Percentiles rank a stretch among this genome's conserved stretches.
These are phyloP conservation scores for Herpetotheres cachinnans DNA, from an alignment of 2,113 vertebrate species.

Conservation along the genomic window DNA sequence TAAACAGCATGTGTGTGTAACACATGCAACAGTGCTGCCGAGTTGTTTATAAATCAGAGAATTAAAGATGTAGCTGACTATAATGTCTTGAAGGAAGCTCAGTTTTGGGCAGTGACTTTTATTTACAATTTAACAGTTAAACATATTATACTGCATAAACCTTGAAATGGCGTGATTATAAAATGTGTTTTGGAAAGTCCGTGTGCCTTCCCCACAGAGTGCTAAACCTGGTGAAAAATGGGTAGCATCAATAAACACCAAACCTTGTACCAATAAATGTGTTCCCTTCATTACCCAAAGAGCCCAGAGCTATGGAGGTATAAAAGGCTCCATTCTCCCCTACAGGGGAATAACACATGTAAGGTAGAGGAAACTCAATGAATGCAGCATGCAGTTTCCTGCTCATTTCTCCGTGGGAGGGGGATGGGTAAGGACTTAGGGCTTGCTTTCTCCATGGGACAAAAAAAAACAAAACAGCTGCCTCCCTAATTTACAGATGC, in stretches of 20 bases:
- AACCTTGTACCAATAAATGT: conserved; percentile 76
- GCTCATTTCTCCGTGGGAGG: background rate
- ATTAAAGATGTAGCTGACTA: conserved; percentile 70
- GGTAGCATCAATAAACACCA: conserved; percentile 79
- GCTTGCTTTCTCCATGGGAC: background rate
- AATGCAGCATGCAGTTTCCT: conserved; percentile 27
- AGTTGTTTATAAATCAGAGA: conserved; percentile 71
- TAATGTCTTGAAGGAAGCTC: conserved; percentile 41
- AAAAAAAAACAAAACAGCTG: background rate
- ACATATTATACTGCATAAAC: conserved; percentile 69
- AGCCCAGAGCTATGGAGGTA: conserved; percentile 36
- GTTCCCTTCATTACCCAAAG: conserved; percentile 72
- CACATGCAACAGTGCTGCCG: background rate
- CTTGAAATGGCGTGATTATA: conserved; percentile 77
- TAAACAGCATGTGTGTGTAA: background rate
- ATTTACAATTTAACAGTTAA: conserved; percentile 75
- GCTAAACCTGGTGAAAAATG: conserved; percentile 79
- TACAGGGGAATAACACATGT: conserved; percentile 51
- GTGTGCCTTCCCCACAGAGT: conserved; percentile 76
- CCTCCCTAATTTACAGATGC: background rate
- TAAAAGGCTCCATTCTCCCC: conserved; percentile 65
- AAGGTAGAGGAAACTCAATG: conserved; percentile 29
- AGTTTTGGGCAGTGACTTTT: conserved; percentile 66
- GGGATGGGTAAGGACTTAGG: background rate
- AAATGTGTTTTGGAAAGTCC: conserved; percentile 75